Percentiles rank a stretch among this genome's conserved stretches.
Evolutionary conservation across 2,113 vertebrate genomes (phyloP).

Genomic region (Dendropsophus ebraccatus): DNA sequence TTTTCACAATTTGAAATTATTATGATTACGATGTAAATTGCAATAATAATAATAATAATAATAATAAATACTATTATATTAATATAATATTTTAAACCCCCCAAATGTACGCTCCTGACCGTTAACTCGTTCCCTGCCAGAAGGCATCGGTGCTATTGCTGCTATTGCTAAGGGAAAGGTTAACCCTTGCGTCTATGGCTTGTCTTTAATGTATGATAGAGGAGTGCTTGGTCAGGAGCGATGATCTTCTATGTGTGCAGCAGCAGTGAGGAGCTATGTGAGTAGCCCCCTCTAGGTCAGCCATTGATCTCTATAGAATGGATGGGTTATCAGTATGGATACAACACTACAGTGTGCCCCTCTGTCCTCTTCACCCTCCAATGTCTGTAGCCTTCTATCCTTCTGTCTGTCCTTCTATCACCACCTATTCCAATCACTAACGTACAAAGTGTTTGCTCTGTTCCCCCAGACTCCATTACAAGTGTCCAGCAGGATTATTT

Average conservation of each 20-base stretch:
- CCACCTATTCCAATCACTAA: conserved; percentile 8
- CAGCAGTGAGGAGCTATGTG: conserved; percentile 64
- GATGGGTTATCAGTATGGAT: conserved; percentile 83
- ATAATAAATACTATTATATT: too few species aligned
- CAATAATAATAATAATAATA: too few species aligned
- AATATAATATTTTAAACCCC: too few species aligned
- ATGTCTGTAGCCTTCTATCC: background rate
- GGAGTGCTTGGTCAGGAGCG: conserved; percentile 60
- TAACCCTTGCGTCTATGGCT: background rate
- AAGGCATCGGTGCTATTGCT: too few species aligned
- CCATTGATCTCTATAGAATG: conserved; percentile 73
- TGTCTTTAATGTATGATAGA: conserved; percentile 58
- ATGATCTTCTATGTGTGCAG: conserved; percentile 74
- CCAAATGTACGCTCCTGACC: background rate
- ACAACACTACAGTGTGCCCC: conserved; percentile 64
- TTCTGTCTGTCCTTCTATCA: conserved; percentile 18
- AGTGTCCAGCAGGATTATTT: conserved; percentile 48
- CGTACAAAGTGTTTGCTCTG: background rate
- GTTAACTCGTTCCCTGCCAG: conserved; percentile 20
- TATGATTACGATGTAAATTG: too few species aligned
- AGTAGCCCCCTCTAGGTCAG: conserved; percentile 69
- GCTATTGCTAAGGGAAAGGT: conserved; percentile 28
- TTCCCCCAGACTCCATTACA: conserved; percentile 31
- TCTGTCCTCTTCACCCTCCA: background rate
- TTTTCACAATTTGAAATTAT: too few species aligned